Evolutionary conservation across 53 echinoderm and acorn worm genomes (phyloP).

Genomic region (Patiria pectinifera): DNA sequence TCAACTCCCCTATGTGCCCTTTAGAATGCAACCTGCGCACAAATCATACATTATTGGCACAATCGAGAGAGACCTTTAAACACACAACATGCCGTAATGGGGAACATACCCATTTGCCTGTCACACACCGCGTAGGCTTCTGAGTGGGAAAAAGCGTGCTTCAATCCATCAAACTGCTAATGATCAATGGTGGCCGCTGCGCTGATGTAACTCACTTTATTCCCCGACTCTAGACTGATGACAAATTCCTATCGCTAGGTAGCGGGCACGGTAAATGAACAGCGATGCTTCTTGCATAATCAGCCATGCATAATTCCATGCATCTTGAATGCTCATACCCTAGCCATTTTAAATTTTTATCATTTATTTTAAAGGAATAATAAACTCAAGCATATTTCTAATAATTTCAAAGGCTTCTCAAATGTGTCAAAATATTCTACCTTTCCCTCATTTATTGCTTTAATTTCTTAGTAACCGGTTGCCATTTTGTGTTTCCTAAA

Average conservation of each 20-base stretch:
- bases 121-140: not conserved
- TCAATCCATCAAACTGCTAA: conserved; percentile 28
- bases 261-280: not conserved
- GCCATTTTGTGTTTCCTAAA: not conserved
- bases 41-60: not conserved
- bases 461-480: not conserved
- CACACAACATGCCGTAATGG: not conserved
- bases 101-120: not conserved
- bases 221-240: not conserved
- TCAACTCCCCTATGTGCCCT: not conserved
- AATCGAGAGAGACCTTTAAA: not conserved
- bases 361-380: not conserved
- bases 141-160: not conserved
- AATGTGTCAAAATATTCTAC: not conserved
- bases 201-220: conserved; percentile 1
- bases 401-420: not conserved
- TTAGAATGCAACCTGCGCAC: not conserved
- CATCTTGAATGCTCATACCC: not conserved
- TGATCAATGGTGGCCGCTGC: not conserved
- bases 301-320: not conserved
- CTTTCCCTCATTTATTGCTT: not conserved
- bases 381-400: not conserved
- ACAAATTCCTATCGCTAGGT: conserved; percentile 1
- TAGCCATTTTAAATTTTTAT: not conserved
- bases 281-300: conserved; percentile 5